phyloP scores from a whole-genome alignment of 1,140 invertebrate species.

The Acromyrmex charruanus region DNA sequence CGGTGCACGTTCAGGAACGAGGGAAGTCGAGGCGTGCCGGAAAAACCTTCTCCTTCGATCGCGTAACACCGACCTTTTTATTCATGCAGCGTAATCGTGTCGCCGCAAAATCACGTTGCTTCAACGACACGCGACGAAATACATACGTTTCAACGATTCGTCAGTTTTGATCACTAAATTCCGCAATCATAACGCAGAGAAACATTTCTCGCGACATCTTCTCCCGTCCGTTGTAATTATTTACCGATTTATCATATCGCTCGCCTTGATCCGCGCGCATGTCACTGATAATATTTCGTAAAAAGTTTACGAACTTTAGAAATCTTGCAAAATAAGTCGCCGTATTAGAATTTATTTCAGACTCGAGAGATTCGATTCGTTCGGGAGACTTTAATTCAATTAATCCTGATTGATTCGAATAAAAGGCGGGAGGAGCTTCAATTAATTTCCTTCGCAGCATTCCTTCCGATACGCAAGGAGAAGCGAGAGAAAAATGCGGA shows the following conservation, averaged over 20 bases:
- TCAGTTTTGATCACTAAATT: background rate
- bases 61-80: conserved; percentile 35
- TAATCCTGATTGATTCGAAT: background rate
- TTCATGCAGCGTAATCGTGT: background rate
- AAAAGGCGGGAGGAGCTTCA: background rate
- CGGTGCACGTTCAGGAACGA: conserved; percentile 4
- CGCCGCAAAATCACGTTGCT: background rate
- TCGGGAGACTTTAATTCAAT: background rate
- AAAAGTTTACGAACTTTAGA: conserved; percentile 8
- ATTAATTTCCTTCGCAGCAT: background rate
- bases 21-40: conserved; percentile 24
- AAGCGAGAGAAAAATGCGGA: background rate
- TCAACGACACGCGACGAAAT: background rate
- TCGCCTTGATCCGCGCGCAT: background rate
- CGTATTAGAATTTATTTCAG: background rate
- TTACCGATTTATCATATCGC: conserved; percentile 3
- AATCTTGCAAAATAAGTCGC: conserved; percentile 19
- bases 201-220: background rate
- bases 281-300: background rate
- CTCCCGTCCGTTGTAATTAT: background rate
- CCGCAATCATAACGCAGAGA: background rate
- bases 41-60: conserved; percentile 7
- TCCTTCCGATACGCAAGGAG: background rate
- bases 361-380: no score
- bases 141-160: background rate